A percentile compares a stretch with the other conserved stretches of the same genome.
phyloP scores from a whole-genome alignment of 1,140 invertebrate genomes.

The Bombus ignitus region DNA sequence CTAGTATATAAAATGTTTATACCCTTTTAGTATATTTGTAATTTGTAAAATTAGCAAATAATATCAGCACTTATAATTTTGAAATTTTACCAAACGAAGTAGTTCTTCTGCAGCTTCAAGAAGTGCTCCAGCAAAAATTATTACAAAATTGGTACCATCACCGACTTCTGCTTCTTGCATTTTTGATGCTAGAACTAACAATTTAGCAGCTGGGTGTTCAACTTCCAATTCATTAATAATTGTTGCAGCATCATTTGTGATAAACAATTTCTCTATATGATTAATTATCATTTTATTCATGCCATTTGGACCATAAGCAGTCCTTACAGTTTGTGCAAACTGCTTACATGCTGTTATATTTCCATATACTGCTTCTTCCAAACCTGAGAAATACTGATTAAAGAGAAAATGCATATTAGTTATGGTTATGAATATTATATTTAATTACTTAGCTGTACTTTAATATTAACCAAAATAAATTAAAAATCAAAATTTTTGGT shows the following conservation, averaged over 20 bases:
- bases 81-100: constrained; percentile 87
- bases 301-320: constrained; percentile 98
- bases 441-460: constrained; percentile 26
- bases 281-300: constrained; percentile 99
- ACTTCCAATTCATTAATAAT: constrained; percentile 98
- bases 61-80: neutral
- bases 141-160: constrained; percentile 99
- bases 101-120: constrained; percentile 96
- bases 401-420: constrained; percentile 47
- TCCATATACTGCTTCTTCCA: constrained; percentile 98
- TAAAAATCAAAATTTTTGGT: constrained; percentile 23
- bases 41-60: neutral
- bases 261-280: constrained; percentile 98
- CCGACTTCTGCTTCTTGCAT: constrained; percentile 99
- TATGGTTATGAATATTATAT: neutral
- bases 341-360: constrained; percentile 98
- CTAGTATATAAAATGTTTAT: constrained; percentile 79
- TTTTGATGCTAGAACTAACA: constrained; percentile 97
- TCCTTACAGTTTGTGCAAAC: constrained; percentile 95
- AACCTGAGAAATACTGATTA: constrained; percentile 94
- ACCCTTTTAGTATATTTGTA: neutral
- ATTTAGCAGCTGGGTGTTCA: constrained; percentile 99
- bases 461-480: neutral
- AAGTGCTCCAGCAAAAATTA: constrained; percentile 96
- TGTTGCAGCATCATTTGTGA: constrained; percentile 99